phyloP scores from a whole-genome alignment of 2,888 invertebrate genomes.

The Harpalus rubripes region DNA sequence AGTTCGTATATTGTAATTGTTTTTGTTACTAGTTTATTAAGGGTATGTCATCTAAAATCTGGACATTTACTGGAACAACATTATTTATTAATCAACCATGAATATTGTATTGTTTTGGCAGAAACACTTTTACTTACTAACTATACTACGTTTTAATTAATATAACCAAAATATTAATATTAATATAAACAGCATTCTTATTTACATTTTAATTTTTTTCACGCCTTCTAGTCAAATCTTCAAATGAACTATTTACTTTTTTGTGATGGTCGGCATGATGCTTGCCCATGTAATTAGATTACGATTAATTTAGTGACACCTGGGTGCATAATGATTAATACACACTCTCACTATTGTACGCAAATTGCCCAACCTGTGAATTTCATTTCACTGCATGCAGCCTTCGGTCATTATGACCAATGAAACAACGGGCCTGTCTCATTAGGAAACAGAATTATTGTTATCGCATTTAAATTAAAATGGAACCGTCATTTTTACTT shows the following conservation, averaged over 20 bases:
- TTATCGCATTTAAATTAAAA: constrained; percentile 41
- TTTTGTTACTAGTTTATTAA: too few species aligned
- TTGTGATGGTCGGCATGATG: constrained; percentile 41
- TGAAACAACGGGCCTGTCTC: constrained; percentile 22
- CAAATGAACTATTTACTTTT: constrained; percentile 27
- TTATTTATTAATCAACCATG: too few species aligned
- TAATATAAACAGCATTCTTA: too few species aligned
- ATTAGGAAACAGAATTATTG: constrained; percentile 43
- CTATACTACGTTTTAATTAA: too few species aligned
- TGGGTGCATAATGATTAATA: constrained; percentile 45
- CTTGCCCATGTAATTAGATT: constrained; percentile 59
- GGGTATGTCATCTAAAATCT: too few species aligned
- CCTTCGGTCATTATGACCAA: constrained; percentile 14
- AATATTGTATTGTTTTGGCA: too few species aligned
- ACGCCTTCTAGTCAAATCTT: constrained; percentile 52
- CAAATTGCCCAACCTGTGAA: constrained; percentile 34
- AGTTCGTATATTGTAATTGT: too few species aligned
- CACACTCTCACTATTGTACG: constrained; percentile 57
- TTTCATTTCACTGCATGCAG: constrained; percentile 40
- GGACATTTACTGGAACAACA: too few species aligned
- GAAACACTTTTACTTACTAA: too few species aligned
- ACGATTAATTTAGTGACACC: constrained; percentile 61
- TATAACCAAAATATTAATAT: too few species aligned
- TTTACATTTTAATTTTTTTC: background rate
- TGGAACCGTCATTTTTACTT: constrained; percentile 29